Evolutionary conservation across 2,113 vertebrate genomes (phyloP).

Genomic region (Asarcornis scutulata): DNA sequence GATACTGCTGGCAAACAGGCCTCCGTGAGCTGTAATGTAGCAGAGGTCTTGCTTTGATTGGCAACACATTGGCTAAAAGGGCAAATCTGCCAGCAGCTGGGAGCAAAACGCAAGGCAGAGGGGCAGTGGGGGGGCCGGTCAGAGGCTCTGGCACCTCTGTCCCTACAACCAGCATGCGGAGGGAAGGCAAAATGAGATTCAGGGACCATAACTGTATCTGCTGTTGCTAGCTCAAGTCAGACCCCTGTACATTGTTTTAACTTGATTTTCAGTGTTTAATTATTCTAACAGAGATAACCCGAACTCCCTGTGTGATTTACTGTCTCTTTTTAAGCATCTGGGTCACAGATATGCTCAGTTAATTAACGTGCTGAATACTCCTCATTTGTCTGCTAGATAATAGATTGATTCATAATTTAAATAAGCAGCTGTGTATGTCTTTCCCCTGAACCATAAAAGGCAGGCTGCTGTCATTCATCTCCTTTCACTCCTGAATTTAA

Average conservation of each 20-base stretch:
- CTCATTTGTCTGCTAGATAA: slow-evolving; percentile 70
- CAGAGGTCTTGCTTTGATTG: not conserved
- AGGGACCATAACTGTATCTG: not conserved
- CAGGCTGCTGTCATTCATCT: slow-evolving; percentile 41
- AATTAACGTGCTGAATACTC: slow-evolving; percentile 69
- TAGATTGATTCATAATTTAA: slow-evolving; percentile 71
- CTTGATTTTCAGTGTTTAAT: slow-evolving; percentile 26
- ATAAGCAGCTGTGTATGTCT: slow-evolving; percentile 72
- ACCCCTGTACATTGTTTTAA: not conserved
- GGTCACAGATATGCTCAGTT: slow-evolving; percentile 71
- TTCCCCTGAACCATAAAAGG: slow-evolving; percentile 50
- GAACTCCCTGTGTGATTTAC: slow-evolving; percentile 37
- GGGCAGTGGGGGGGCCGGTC: not conserved
- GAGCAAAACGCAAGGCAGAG: accelerated
- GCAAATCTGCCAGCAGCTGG: not conserved
- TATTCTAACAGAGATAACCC: slow-evolving; percentile 31
- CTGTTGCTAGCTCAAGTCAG: accelerated
- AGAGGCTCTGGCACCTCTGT: not conserved
- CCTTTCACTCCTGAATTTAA: slow-evolving; percentile 47
- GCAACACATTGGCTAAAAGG: accelerated
- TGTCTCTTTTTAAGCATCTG: slow-evolving; percentile 67
- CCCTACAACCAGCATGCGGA: accelerated
- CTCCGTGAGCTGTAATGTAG: accelerated
- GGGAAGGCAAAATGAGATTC: not conserved
- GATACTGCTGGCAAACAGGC: accelerated